Evolutionary conservation across 1,140 invertebrate genomes (phyloP).

Genomic region (Cydia amplana): DNA sequence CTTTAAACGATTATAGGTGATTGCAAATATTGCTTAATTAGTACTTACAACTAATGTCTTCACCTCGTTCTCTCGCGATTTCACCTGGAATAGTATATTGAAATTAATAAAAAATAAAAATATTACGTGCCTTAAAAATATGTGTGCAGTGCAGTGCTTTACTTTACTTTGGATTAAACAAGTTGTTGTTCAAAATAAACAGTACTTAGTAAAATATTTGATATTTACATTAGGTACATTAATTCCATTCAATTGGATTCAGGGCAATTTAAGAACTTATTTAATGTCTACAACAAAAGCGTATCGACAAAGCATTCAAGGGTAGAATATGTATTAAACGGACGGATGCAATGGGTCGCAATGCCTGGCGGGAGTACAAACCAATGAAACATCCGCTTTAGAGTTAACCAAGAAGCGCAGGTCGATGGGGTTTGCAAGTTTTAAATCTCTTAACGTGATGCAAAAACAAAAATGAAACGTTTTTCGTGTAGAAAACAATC

Average conservation of each 20-base stretch:
- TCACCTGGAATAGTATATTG: conserved; percentile 78
- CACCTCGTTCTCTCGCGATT: conserved; percentile 82
- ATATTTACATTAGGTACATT: conserved; percentile 23
- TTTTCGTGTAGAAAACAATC: conserved; percentile 21
- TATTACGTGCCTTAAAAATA: not conserved
- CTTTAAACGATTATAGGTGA: not conserved
- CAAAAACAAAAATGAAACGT: conserved; percentile 50
- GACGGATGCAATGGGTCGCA: conserved; percentile 65
- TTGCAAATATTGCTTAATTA: conserved; percentile 28
- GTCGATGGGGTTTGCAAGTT: conserved; percentile 54
- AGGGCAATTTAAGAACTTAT: conserved; percentile 24
- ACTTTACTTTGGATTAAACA: conserved; percentile 1
- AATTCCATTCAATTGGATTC: not conserved
- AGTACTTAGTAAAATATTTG: conserved; percentile 3
- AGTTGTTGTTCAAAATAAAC: not conserved
- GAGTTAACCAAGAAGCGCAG: conserved; percentile 79
- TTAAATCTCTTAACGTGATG: conserved; percentile 51
- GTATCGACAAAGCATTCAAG: conserved; percentile 63
- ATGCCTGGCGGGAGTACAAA: conserved; percentile 66
- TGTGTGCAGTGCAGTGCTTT: not conserved
- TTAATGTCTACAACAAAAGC: conserved; percentile 67
- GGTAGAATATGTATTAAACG: conserved; percentile 49
- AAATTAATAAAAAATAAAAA: conserved; percentile 36
- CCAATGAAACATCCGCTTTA: conserved; percentile 74
- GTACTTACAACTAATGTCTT: conserved; percentile 83